Conservation (phyloP, 2,888 invertebrate species). For the Caenorhabditis virilis region DNA sequence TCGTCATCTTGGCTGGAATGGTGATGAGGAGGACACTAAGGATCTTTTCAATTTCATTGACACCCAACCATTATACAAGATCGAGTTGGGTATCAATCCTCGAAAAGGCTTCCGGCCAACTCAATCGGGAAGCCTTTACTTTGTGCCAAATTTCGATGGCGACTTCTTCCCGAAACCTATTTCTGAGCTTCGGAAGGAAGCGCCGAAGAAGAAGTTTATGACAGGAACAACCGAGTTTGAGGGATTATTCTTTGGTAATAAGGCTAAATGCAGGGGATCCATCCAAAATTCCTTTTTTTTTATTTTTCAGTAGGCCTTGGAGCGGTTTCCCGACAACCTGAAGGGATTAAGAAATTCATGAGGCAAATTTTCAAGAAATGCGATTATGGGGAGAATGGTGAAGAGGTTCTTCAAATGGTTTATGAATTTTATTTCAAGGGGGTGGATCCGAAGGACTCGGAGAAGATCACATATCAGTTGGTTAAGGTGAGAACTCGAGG, state of each 20-base stretch:
- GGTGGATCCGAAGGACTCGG: conserved; percentile 38
- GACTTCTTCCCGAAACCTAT: conserved; percentile 52
- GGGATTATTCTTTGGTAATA: conserved; percentile 54
- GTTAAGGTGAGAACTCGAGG: conserved; percentile 39
- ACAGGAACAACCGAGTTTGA: conserved; percentile 52
- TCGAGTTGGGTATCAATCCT: conserved; percentile 49
- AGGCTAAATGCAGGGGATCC: too few species aligned
- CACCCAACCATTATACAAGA: conserved; percentile 27
- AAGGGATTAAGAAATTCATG: conserved; percentile 38
- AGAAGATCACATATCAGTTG: conserved; percentile 23
- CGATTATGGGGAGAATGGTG: conserved; percentile 33
- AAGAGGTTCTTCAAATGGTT: conserved; percentile 17
- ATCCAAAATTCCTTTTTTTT: too few species aligned
- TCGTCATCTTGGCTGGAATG: conserved; percentile 39
- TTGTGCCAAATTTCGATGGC: conserved; percentile 52
- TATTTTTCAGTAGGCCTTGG: conserved; percentile 39
- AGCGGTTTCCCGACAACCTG: conserved; percentile 20
- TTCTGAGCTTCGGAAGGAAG: conserved; percentile 37
- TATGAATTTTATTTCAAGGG: conserved; percentile 41
- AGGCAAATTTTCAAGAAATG: conserved; percentile 29
- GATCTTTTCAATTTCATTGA: conserved; percentile 35
- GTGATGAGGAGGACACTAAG: conserved; percentile 18
- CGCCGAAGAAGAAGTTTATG: conserved; percentile 46
- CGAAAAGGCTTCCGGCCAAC: conserved; percentile 39
- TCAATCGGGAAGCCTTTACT: conserved; percentile 42